Evolutionary conservation across 2,888 invertebrate genomes (phyloP).

Genomic region (Pherbina coryleti): DNA sequence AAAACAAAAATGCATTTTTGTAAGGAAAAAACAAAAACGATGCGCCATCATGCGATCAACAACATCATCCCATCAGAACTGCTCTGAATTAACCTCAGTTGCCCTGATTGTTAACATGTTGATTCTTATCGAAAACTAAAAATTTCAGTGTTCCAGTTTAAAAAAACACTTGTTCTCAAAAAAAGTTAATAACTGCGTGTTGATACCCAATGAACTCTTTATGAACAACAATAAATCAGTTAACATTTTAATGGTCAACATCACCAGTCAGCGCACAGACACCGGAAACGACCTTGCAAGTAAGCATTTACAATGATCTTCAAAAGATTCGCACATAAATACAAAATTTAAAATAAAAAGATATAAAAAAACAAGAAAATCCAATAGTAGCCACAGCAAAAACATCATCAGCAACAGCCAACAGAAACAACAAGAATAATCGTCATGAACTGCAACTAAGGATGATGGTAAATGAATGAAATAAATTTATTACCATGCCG

Average conservation of each 20-base stretch:
- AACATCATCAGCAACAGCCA: not conserved
- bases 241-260: not conserved
- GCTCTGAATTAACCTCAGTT: no score
- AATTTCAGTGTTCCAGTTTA: no score
- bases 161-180: not conserved
- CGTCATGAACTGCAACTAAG: not conserved
- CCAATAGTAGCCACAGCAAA: not conserved
- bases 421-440: not conserved
- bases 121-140: no score
- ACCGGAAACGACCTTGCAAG: constrained; percentile 26
- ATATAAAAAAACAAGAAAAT: not conserved
- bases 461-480: not conserved
- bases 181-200: not conserved
- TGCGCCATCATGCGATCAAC: no score
- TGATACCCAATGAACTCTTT: not conserved
- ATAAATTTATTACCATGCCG: constrained; percentile 10
- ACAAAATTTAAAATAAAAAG: not conserved
- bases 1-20: no score
- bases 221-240: not conserved
- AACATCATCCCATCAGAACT: no score
- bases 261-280: not conserved
- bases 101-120: no score
- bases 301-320: constrained; percentile 9
- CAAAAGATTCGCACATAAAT: constrained; percentile 18
- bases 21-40: no score